Evolutionary conservation across 1,140 invertebrate genomes (phyloP), one percentile per base, ranked within the genome.

Genomic region (Parapsyche elsis): DNA sequence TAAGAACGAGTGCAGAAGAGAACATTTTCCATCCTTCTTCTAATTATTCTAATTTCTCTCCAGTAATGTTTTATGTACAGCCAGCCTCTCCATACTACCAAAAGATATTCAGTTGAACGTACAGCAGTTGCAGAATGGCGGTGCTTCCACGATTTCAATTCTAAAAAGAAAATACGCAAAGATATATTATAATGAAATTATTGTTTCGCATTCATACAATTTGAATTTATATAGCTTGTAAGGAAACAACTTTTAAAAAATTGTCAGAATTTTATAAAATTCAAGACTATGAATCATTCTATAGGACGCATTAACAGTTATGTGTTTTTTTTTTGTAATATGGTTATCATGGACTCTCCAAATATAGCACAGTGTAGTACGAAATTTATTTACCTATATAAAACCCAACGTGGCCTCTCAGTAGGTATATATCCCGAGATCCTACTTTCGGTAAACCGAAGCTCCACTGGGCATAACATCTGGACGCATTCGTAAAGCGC

Each of bases 21-120:
- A 67, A 74, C 76, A 57, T 74, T 78, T 49, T 79, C 81, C 78
- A 74, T 80, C 81, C 74, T 79, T 79, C 81, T 80, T 83, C 81
- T 83, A 80, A 83, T 83, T 83, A 83, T 83, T 83, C 79, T 80
- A 83, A 83, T 83, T 83, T 83, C 79, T 83, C 81, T 75, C 75
- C 30, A 71, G 79, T 71, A 76, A 83, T 83, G 81, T 83, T 80
- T 80, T 78, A 80, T 78, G 76, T 78, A 73, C 30, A 74, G 38
- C 21, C 71, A 49, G 49, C 23, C 26, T 23, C 19, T 76, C 19
- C 53, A 57, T 10, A 57, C 19, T 38, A 4, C 1, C 30, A 38
- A 38, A 38, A 38, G 30, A 38, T 38, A 38, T 38, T 38, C 30
- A 38, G 30, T 38, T 38, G 30, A 38, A 38, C 30, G 30, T 38